Base-by-base conservation (phyloP, 2,888 invertebrate genomes). In the Megastigmus dorsalis region DNA sequence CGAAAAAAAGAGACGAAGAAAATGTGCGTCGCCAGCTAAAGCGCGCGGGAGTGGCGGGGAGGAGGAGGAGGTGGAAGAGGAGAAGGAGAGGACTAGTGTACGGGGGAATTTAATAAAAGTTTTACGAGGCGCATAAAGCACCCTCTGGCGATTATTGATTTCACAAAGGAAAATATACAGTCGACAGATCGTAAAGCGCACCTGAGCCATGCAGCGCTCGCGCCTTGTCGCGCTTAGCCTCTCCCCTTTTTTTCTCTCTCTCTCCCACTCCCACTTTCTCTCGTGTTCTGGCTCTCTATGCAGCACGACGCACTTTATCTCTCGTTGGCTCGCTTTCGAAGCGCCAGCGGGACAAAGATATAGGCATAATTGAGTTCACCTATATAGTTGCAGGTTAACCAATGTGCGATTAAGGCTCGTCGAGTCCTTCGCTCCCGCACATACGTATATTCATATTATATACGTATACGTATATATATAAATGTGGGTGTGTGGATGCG, bases 81-180 rank as follows among this genome's bases (percentile, higher is more conserved):
- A n/a, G n/a, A n/a, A n/a, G n/a, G n/a, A n/a, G n/a, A n/a, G n/a
- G n/a, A n/a, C n/a, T n/a, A n/a, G 28, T 15, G 26, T 36, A 54
- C 38, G 52, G 43, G 66, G 38, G 65, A 73, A 73, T 73, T 73
- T 73, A 73, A 66, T 73, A 73, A 73, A 73, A 66, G 66, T 73
- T 66, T 73, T 73, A 73, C 52, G 66, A 66, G 59, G 43, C 15
- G 52, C 52, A 36, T 60, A 60, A 73, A 66, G 66, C 38, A 60
- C 41, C 52, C 52, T 48, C 43, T 18, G 43, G 33, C 72, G 65
- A 73, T 73, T 73, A 73, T 73, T 73, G 72, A 73, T 73, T 73
- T 73, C 66, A 73, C 52, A 73, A 57, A 73, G 60, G 72, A 66
- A 67, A 60, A 68, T 74, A 62, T 68, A 62, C 67, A 60, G 62